Percentiles rank a stretch among this genome's conserved stretches.
These are phyloP conservation scores for Malurus leucopterus DNA, from an alignment of 2,797 vertebrate species.

Conservation along the genomic window DNA sequence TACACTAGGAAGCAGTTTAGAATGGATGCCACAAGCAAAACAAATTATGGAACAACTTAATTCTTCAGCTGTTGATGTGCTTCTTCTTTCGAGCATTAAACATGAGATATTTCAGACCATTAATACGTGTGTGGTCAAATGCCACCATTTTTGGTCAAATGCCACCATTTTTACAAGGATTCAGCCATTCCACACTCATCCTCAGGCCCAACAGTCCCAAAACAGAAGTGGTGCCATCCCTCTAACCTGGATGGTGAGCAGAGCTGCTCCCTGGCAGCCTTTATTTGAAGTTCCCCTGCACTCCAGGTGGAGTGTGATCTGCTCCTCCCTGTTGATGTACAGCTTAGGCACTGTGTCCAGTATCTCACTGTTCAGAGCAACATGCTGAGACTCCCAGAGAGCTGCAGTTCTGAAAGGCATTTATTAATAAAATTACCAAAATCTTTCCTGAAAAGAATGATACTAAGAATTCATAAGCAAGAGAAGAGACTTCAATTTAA, in stretches of 20 bases:
- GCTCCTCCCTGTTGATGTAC: slow-evolving; percentile 89
- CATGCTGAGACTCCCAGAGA: slow-evolving; percentile 91
- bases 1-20: background rate
- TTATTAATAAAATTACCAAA: background rate
- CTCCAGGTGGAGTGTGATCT: slow-evolving; percentile 85
- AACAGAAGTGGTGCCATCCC: background rate
- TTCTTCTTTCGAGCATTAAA: background rate
- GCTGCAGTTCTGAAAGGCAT: slow-evolving; percentile 82
- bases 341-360: slow-evolving; percentile 87
- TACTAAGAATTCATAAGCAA: background rate
- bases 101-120: background rate
- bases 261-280: slow-evolving; percentile 87
- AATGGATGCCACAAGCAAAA: rapidly evolving
- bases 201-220: background rate
- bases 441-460: background rate
- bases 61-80: background rate
- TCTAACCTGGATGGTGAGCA: slow-evolving; percentile 85
- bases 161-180: background rate
- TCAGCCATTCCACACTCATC: background rate
- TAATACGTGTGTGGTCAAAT: rapidly evolving
- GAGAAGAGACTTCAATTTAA: background rate
- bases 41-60: background rate
- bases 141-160: background rate
- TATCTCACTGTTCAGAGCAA: slow-evolving; percentile 88
- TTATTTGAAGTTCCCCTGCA: slow-evolving; percentile 86